Evolutionary conservation across 2,113 vertebrate genomes (phyloP).

Genomic region (Ancistrus triradiatus): DNA sequence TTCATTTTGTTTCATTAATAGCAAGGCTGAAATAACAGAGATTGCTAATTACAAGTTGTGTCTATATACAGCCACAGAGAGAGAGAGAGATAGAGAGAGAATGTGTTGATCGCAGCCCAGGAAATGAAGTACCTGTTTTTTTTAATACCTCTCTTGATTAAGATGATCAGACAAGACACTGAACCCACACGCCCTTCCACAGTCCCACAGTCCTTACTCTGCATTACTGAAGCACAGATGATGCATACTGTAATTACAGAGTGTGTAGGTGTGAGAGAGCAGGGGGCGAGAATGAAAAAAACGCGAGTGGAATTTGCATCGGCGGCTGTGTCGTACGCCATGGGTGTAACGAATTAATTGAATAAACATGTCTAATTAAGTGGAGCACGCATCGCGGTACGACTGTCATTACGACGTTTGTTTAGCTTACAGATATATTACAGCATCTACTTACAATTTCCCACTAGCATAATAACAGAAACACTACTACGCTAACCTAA

Average conservation of each 20-base stretch:
- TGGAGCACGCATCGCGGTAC: no score
- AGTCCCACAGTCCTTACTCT: slow-evolving; percentile 2
- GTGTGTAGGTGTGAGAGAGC: not conserved
- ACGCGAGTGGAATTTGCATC: not conserved
- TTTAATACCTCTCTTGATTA: not conserved
- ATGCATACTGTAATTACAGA: slow-evolving; percentile 21
- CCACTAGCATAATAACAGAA: no score
- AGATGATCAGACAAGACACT: slow-evolving; percentile 6
- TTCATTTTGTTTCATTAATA: no score
- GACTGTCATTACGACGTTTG: no score
- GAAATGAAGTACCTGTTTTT: slow-evolving; percentile 3
- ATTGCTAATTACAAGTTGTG: no score
- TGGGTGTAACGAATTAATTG: slow-evolving; percentile 1
- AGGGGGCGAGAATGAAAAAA: no score
- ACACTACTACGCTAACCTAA: no score
- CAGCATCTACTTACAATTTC: no score
- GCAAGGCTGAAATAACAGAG: no score
- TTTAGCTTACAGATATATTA: no score
- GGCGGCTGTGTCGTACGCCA: not conserved
- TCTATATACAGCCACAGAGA: no score
- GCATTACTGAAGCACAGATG: slow-evolving; percentile 6
- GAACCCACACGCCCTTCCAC: not conserved
- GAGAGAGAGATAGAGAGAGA: not conserved
- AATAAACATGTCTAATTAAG: no score
- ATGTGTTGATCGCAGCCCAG: not conserved